phyloP scores from a whole-genome alignment of 2,797 vertebrate species.

The Gobio occitaniae region DNA sequence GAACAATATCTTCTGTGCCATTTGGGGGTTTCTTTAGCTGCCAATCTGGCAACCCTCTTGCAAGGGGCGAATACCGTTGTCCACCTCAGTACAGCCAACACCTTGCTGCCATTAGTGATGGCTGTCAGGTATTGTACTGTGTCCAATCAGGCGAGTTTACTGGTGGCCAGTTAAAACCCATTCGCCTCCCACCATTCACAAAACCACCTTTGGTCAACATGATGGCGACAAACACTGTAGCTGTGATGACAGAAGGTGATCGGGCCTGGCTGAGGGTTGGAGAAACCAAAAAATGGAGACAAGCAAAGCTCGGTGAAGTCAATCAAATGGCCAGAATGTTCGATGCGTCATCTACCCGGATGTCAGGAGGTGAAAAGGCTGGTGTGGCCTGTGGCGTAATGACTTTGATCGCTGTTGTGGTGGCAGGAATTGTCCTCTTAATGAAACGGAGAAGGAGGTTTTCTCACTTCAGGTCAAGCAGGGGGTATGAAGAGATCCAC shows the following conservation, averaged over 20 bases:
- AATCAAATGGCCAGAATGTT: slow-evolving; percentile 39
- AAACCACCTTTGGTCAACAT: slow-evolving; percentile 75
- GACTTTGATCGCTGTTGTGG: slow-evolving; percentile 64
- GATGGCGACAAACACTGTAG: slow-evolving; percentile 77
- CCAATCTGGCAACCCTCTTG: slow-evolving; percentile 81
- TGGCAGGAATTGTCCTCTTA: slow-evolving; percentile 61
- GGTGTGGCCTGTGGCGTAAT: slow-evolving; percentile 72
- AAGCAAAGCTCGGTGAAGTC: slow-evolving; percentile 74
- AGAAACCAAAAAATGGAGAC: slow-evolving; percentile 80
- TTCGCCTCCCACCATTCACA: slow-evolving; percentile 85
- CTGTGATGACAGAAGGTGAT: slow-evolving; percentile 80
- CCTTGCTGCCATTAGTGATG: slow-evolving; percentile 83
- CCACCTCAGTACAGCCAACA: slow-evolving; percentile 88
- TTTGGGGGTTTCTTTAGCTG: slow-evolving; percentile 94
- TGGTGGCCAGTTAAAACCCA: slow-evolving; percentile 75
- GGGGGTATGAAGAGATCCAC: slow-evolving; percentile 22
- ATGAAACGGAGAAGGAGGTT: slow-evolving; percentile 64
- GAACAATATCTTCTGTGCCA: slow-evolving; percentile 73
- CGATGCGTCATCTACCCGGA: slow-evolving; percentile 43
- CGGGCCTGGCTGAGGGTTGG: slow-evolving; percentile 82
- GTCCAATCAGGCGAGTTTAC: slow-evolving; percentile 84
- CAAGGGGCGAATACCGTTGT: slow-evolving; percentile 70
- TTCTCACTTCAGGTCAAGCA: neutral
- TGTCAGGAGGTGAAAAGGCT: slow-evolving; percentile 64
- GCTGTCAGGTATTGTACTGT: slow-evolving; percentile 90